These are phyloP conservation scores for Homarus americanus DNA, from an alignment of 1,140 invertebrate species.

Conservation along the genomic window DNA sequence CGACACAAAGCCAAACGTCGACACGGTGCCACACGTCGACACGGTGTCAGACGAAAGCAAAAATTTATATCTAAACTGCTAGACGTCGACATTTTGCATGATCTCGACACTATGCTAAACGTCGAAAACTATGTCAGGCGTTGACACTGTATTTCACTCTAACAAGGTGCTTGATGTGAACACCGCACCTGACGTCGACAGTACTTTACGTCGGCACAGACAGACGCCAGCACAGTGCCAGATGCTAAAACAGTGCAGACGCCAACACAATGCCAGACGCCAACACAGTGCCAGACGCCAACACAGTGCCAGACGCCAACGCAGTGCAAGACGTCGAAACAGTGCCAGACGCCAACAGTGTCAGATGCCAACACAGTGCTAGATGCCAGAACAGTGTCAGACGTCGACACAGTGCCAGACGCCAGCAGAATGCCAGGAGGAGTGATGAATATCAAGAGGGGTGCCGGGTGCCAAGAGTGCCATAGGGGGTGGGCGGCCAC, in stretches of 20 bases:
- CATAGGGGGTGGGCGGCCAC: background rate
- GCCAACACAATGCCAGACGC: background rate
- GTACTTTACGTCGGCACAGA: no score
- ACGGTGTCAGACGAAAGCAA: background rate
- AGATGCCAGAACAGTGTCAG: background rate
- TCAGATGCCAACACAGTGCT: background rate
- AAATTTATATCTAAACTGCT: no score
- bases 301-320: no score
- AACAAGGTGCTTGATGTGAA: no score
- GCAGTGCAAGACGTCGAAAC: background rate
- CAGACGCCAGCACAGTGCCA: background rate
- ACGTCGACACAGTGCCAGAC: conserved; percentile 11
- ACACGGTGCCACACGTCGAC: background rate
- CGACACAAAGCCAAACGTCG: background rate
- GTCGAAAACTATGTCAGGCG: no score
- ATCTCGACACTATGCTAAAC: no score
- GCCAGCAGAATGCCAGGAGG: background rate
- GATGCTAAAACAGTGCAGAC: background rate
- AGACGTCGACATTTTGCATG: no score
- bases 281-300: background rate
- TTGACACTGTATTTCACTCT: no score
- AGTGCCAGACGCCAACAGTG: background rate
- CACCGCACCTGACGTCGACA: no score
- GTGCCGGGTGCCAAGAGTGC: background rate
- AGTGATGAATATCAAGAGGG: background rate